A percentile compares a stretch with the other conserved stretches of the same genome.
phyloP scores from a whole-genome alignment of 2,888 invertebrate species.

The Pyrochroa serraticornis region DNA sequence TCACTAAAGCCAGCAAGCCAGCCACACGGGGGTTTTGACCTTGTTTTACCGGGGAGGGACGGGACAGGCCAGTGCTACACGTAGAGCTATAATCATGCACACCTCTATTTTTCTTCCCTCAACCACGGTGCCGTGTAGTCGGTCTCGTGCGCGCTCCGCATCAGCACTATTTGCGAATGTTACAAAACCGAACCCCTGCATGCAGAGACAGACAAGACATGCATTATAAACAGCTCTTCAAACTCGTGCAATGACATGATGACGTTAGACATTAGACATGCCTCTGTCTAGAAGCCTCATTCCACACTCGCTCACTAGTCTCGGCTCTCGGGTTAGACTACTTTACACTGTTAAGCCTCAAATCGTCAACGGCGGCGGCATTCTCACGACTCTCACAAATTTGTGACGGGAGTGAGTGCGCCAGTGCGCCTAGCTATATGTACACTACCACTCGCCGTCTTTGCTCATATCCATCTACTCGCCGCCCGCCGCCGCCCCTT shows the following conservation, averaged over 20 bases:
- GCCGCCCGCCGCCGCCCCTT: conserved; percentile 21
- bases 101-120: conserved; percentile 99
- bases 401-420: conserved; percentile 36
- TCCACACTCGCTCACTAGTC: conserved; percentile 56
- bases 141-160: conserved; percentile 99
- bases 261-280: conserved; percentile 61
- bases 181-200: conserved; percentile 99
- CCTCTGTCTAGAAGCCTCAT: conserved; percentile 57
- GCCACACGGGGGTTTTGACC: conserved; percentile 60
- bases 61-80: conserved; percentile 66
- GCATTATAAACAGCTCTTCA: conserved; percentile 85
- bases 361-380: conserved; percentile 34
- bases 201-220: conserved; percentile 95
- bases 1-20: conserved; percentile 60
- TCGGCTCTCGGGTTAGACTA: conserved; percentile 50
- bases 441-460: conserved; percentile 51
- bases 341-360: conserved; percentile 42
- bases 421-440: conserved; percentile 50
- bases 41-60: conserved; percentile 60
- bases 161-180: conserved; percentile 99
- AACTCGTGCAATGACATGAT: conserved; percentile 74
- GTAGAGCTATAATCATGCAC: conserved; percentile 80
- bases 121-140: conserved; percentile 99
- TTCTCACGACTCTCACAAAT: conserved; percentile 31
- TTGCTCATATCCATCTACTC: conserved; percentile 49